Evolutionary conservation across 2,797 vertebrate genomes (phyloP).

Genomic region (Ctenosaura bakeri): DNA sequence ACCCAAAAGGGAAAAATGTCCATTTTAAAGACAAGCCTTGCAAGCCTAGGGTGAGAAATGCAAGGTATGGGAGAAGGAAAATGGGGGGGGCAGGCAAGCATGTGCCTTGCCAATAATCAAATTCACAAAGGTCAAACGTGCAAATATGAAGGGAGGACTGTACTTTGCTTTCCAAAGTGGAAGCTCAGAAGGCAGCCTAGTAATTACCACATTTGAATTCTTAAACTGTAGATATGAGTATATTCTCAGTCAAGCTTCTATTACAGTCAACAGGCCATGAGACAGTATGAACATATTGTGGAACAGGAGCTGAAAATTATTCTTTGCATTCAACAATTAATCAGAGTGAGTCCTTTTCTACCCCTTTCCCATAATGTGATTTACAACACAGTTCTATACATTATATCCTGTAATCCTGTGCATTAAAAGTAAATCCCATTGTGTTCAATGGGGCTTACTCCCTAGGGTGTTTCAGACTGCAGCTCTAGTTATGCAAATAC

Average conservation of each 20-base stretch:
- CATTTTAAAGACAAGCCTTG: no score
- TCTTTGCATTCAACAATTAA: neutral
- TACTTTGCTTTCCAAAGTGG: constrained; percentile 41
- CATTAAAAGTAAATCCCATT: neutral
- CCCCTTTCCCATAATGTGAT: neutral
- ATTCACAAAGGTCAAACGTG: no score
- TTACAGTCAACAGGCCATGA: no score
- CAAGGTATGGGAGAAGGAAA: no score
- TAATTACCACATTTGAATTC: constrained; percentile 52
- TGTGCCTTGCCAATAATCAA: no score
- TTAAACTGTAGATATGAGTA: constrained; percentile 31
- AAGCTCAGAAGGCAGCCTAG: constrained; percentile 47
- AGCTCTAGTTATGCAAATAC: neutral
- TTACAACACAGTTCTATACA: neutral
- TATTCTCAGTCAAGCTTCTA: neutral
- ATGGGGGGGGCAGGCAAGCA: no score
- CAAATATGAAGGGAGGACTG: no score
- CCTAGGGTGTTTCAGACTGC: neutral
- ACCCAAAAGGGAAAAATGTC: no score
- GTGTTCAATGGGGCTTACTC: neutral
- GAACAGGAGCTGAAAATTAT: constrained; percentile 39
- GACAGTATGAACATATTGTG: neutral
- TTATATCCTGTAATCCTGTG: neutral
- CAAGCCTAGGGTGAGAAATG: no score
- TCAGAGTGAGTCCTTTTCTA: neutral